Base-by-base conservation (phyloP, 2,797 vertebrate genomes). In the Enteromius unitaeniatus region DNA sequence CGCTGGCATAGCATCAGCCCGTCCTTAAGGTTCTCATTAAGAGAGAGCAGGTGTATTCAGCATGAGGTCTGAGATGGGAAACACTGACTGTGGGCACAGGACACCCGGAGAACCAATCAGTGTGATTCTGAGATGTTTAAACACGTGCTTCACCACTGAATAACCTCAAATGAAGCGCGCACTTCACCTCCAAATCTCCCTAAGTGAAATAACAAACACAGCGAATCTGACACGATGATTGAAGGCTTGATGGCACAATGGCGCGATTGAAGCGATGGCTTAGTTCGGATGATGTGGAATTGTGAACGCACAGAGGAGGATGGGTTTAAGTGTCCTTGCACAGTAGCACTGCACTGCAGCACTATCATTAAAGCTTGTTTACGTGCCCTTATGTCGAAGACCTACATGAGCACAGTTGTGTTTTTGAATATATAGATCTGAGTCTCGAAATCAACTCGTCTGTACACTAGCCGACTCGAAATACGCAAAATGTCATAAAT, bases 401-500 rank as follows among this genome's bases (percentile, higher is more conserved):
- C 82, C 23, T 77, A 78, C 58, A 65, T 51, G 72, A 84, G 77
- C 82, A 79, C 64, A 85, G 51, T 26, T 67, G 55, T 51, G 72
- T 55, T 70, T 37, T 47, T 64, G 53, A 82, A 76, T 79, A 83
- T 82, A 47, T 75, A 79, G 82, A 64, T 77, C 58, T 8, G 67
- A 80, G 49, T 76, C 47, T 21, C 23, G 15, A 45, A 49, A 26
- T 23, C 73, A 58, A 60, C 81, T 74, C 6, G 23, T 67, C 74
- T 58, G 28, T 82, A 49, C 64, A 70, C 45, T 73, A 4, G 8
- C 10, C 62, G 69, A 65, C 62, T 65, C 15, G 28, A 65, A 65
- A 87, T 72, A 87, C 42, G 58, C n/a, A 79, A 79, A 45, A 74
- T 75, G 26, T 45, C 78, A 88, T 89, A 85, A 88, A 87, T 88